Conservation (phyloP, 2,888 invertebrate species). For the Lymantria dispar region DNA sequence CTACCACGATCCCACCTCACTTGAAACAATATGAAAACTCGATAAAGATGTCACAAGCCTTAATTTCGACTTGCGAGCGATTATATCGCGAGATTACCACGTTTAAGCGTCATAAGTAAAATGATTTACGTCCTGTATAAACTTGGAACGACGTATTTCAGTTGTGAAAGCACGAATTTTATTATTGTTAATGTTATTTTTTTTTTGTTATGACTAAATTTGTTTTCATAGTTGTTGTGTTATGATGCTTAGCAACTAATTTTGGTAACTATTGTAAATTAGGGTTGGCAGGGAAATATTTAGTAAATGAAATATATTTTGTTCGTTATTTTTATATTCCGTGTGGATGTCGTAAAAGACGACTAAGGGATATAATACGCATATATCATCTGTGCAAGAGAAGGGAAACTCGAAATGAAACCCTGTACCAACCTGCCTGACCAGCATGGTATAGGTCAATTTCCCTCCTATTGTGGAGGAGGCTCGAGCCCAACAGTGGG, state of each 20-base stretch:
- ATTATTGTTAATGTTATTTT: constrained; percentile 4
- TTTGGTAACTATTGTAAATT: neutral
- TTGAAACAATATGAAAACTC: constrained; percentile 27
- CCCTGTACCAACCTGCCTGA: no score
- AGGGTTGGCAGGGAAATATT: neutral
- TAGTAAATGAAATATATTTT: no score
- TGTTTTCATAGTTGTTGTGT: constrained; percentile 7
- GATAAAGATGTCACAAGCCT: constrained; percentile 72
- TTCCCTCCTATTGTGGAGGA: no score
- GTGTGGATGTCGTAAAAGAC: no score
- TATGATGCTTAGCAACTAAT: constrained; percentile 6
- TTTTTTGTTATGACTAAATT: constrained; percentile 11
- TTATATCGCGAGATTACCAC: constrained; percentile 47
- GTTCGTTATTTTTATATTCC: no score
- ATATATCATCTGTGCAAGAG: no score
- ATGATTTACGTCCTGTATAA: constrained; percentile 23
- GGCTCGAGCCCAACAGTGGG: no score
- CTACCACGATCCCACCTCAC: constrained; percentile 16
- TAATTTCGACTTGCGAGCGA: constrained; percentile 50
- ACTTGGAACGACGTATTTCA: constrained; percentile 24
- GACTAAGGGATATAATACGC: no score
- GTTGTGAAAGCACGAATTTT: constrained; percentile 24
- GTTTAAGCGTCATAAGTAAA: constrained; percentile 44
- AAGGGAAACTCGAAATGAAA: no score
- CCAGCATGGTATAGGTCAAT: no score